Base-by-base conservation (phyloP, 2,888 invertebrate species). In the Drosophila kuntzei region DNA sequence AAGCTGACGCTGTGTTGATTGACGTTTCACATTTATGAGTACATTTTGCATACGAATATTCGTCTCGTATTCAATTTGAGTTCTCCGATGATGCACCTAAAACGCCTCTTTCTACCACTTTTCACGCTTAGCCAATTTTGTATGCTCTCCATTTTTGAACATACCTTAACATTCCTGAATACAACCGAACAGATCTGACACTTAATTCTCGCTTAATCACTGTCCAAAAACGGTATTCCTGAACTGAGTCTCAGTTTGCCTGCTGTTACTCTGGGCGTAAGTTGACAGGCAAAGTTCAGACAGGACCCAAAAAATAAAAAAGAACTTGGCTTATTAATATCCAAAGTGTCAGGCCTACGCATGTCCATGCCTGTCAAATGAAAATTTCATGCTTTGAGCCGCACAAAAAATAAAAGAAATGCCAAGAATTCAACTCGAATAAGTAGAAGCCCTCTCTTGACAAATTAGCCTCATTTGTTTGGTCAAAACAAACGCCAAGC, bases 391-490 rank as follows among this genome's bases (percentile, higher is more conserved):
- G 87, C 54, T 58, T 59, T 74, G 27, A 49, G 41, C 36, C 36
- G 47, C 37, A 53, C n/a, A 59, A 27, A 62, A 51, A 32, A 44
- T 46, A 60, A 41, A 53, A 59, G 37, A 66, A 47, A 58, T 57
- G 59, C 44, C 55, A 54, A 57, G 64, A 61, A 66, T 57, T 44
- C 50, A 49, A 29, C 20, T 37, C 49, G 67, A 49, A 65, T 72
- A 72, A 68, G 71, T 71, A 70, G 53, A 53, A 41, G 51, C 29
- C 18, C 43, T 29, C 62, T 64, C 37, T 89, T 91, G 92, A 91
- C 91, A 91, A 92, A 91, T 92, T 90, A 82, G 80, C 59, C 84
- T 91, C 91, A 91, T 91, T 92, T 92, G 85, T 91, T 90, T 67
- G 89, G 90, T 91, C 91, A 92, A 90, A 91, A 91, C 87, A 91